Evolutionary conservation across 2,888 invertebrate genomes (phyloP), one percentile per base, ranked within the genome.

Genomic region (Calameuta idolon): DNA sequence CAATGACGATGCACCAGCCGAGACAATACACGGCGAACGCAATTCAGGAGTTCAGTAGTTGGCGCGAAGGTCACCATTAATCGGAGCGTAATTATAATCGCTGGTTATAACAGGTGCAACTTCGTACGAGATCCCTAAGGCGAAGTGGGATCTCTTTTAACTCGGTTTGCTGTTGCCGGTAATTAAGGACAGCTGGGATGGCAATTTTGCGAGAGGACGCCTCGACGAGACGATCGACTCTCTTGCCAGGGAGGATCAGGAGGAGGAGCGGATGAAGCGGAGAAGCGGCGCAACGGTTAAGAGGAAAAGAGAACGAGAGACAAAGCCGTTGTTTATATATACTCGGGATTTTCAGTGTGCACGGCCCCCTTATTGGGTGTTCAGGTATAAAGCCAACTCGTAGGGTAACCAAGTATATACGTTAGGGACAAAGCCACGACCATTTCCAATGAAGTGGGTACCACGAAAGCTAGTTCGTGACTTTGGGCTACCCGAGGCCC

Each of bases 21-120:
- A 40, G 40, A 40, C 40, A 40, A 40, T 40, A 15, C 40, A 15
- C 4, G 15, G 40, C 40, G 40, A 15, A 40, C 5, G 40, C 5
- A 40, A 40, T 40, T 40, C 40, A 40, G 40, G 15, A 40, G 15
- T 40, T 40, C 40, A 40, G 15, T 15, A 15, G 40, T 15, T 15
- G 80, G 76, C 77, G 77, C 85, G 86, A 87, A 87, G 87, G 87
- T 86, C 88, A 81, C 83, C 82, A 85, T 88, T 88, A 87, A 87
- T 87, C 85, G 86, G 84, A 79, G 40, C 74, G 11, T 11, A 23
- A 74, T 74, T n/a, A 34, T 9, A 74, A 74, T 34, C n/a, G 74
- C 74, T 30, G 11, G 15, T 40, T 35, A 35, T 11, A 40, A 15
- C 40, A 40, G 40, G 40, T 40, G 40, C 40, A 40, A 69, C 15